Conservation (phyloP, 2,888 invertebrate species). For the Mayetiola destructor region DNA sequence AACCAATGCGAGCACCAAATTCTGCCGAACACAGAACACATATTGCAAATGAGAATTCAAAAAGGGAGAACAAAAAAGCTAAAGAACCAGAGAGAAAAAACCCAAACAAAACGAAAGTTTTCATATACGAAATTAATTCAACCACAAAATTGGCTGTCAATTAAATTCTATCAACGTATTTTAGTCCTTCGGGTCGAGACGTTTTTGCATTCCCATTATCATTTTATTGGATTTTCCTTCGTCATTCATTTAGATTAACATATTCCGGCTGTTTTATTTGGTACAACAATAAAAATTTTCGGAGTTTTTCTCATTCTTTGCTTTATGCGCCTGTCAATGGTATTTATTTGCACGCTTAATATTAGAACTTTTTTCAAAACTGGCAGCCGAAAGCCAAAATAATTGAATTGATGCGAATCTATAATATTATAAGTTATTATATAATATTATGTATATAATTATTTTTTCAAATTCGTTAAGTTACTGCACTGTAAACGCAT, state of each 20-base stretch:
- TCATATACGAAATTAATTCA: constrained; percentile 1
- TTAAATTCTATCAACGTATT: constrained; percentile 8
- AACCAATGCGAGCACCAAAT: too few species aligned
- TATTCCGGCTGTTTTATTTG: too few species aligned
- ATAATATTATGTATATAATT: too few species aligned
- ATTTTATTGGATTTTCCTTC: not conserved
- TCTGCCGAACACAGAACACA: not conserved
- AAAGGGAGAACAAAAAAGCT: not conserved
- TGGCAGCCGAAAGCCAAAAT: too few species aligned
- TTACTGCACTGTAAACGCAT: too few species aligned
- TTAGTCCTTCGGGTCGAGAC: not conserved
- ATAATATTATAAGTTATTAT: too few species aligned
- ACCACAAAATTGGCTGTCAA: constrained; percentile 11
- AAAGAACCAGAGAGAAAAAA: not conserved
- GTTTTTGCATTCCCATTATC: not conserved
- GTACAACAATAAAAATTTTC: not conserved
- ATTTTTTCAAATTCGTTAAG: too few species aligned
- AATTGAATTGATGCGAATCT: too few species aligned
- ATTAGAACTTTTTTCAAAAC: too few species aligned
- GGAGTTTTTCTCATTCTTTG: too few species aligned
- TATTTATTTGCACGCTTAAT: too few species aligned
- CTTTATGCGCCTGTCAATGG: too few species aligned
- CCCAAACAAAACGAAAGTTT: not conserved
- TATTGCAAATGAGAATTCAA: not conserved
- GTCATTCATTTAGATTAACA: constrained; percentile 1